Conservation (phyloP, 1,140 invertebrate species). For the Diprion similis region DNA sequence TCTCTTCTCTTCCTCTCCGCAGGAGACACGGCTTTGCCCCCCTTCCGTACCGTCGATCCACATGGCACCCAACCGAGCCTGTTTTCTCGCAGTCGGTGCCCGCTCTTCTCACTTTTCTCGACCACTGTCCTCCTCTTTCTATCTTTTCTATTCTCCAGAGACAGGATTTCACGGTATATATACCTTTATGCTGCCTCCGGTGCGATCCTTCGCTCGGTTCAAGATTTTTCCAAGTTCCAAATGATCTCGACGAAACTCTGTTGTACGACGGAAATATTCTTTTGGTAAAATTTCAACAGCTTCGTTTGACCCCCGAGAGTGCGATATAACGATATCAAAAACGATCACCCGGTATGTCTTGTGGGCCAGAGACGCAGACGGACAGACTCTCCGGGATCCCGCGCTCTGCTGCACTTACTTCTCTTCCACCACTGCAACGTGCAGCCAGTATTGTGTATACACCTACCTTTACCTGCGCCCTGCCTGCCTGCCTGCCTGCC, state of each 20-base stretch:
- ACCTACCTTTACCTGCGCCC: conserved; percentile 45
- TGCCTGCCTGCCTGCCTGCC: conserved; percentile 15
- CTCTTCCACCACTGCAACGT: conserved; percentile 1
- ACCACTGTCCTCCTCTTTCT: conserved; percentile 22
- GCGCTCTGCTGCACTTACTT: no score
- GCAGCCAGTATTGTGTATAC: conserved; percentile 50
- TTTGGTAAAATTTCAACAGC: conserved; percentile 10
- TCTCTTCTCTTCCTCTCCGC: no score
- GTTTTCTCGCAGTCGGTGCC: conserved; percentile 26
- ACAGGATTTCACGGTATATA: no score
- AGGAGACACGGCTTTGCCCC: no score
- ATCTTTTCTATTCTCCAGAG: conserved; percentile 40
- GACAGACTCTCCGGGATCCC: conserved; percentile 26
- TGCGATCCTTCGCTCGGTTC: not conserved
- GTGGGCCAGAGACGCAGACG: conserved; percentile 33
- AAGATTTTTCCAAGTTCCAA: not conserved
- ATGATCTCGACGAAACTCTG: not conserved
- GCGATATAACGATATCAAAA: not conserved
- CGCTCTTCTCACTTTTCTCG: conserved; percentile 15
- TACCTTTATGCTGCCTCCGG: not conserved
- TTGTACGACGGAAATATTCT: not conserved
- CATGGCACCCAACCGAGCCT: conserved; percentile 48
- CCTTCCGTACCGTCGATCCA: conserved; percentile 39
- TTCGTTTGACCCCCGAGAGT: not conserved
- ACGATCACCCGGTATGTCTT: conserved; percentile 40